phyloP scores from a whole-genome alignment of 1,140 invertebrate species.

The Apocrypta bakeri region DNA sequence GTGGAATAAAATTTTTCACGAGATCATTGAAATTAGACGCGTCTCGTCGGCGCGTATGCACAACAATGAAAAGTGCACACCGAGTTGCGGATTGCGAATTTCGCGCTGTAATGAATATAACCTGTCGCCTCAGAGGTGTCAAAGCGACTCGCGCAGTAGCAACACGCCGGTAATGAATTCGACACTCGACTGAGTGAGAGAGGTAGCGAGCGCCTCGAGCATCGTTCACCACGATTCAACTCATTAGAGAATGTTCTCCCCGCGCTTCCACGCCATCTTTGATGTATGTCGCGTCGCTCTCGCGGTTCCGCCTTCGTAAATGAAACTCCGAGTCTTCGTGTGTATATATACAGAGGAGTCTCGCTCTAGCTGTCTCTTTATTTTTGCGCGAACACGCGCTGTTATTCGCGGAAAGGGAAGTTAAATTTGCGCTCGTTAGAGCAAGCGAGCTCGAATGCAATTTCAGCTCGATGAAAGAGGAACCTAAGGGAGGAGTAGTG shows the following conservation, averaged over 20 bases:
- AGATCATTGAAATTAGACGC: background rate
- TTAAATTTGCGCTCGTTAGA: background rate
- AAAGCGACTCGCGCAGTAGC: slow-evolving; percentile 14
- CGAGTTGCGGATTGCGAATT: background rate
- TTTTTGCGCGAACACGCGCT: background rate
- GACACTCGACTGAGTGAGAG: slow-evolving; percentile 57
- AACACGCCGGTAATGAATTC: slow-evolving; percentile 65
- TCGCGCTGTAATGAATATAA: slow-evolving; percentile 1
- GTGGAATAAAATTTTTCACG: slow-evolving; percentile 27
- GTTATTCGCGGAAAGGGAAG: background rate
- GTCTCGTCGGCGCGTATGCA: background rate
- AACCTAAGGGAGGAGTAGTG: no score
- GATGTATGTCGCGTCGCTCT: slow-evolving; percentile 64
- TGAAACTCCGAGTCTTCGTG: slow-evolving; percentile 59
- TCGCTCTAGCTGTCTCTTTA: background rate
- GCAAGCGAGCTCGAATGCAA: background rate
- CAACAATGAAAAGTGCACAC: background rate
- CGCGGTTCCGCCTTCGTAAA: slow-evolving; percentile 51
- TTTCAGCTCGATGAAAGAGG: background rate
- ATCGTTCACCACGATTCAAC: slow-evolving; percentile 68
- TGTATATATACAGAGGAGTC: background rate
- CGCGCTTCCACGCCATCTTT: slow-evolving; percentile 65
- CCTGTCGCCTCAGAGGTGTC: background rate
- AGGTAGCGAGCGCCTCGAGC: slow-evolving; percentile 45
- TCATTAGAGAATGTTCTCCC: slow-evolving; percentile 71